phyloP scores from a whole-genome alignment of 2,888 invertebrate genomes.

The Drosophila kuntzei region DNA sequence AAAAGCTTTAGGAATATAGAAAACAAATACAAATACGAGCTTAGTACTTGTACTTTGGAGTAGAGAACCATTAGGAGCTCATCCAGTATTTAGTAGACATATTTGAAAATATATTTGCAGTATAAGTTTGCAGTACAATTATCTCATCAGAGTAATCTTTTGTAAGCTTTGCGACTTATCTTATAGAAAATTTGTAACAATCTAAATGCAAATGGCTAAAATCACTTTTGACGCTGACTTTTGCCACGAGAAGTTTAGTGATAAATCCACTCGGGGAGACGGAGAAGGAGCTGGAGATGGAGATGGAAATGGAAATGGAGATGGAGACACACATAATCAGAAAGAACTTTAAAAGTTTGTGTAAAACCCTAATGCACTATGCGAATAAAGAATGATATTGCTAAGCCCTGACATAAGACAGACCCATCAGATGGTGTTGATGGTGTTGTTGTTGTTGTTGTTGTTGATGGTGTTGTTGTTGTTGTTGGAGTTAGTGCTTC shows the following conservation, averaged over 20 bases:
- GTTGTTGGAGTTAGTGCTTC: constrained; percentile 21
- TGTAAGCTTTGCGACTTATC: constrained; percentile 5
- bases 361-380: constrained; percentile 56
- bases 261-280: constrained; percentile 68
- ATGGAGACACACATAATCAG: constrained; percentile 61
- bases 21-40: not conserved
- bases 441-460: constrained; percentile 18
- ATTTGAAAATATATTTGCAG: not conserved
- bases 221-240: constrained; percentile 62
- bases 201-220: constrained; percentile 56
- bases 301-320: not conserved
- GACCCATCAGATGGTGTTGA: constrained; percentile 34
- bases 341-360: constrained; percentile 62
- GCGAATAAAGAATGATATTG: constrained; percentile 57
- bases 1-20: not conserved
- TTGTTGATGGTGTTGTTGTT: constrained; percentile 6
- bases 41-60: not conserved
- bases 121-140: constrained; percentile 18
- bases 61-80: constrained; percentile 1
- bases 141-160: constrained; percentile 14
- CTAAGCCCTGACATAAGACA: constrained; percentile 48
- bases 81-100: constrained; percentile 10
- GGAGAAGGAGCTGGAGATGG: not conserved
- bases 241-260: constrained; percentile 60
- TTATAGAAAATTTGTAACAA: constrained; percentile 34